Evolutionary conservation across 2,797 vertebrate genomes (phyloP).

Genomic region (Gouania willdenowi): DNA sequence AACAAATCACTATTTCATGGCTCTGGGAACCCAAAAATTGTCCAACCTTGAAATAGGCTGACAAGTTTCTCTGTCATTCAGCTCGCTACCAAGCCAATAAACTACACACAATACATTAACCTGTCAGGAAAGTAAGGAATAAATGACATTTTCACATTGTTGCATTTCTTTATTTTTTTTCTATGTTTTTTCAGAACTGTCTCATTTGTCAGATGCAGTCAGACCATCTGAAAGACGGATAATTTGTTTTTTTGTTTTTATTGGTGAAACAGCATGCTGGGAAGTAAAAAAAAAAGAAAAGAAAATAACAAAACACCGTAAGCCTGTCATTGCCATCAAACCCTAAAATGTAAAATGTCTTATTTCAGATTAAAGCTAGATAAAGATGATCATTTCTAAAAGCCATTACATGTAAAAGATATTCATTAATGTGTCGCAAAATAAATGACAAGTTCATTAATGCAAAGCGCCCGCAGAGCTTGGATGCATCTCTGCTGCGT

Average conservation of each 20-base stretch:
- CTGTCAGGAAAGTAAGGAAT: slow-evolving; percentile 1
- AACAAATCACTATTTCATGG: slow-evolving; percentile 8
- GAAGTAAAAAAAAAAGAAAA: neutral
- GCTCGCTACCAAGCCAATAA: neutral
- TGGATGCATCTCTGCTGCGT: slow-evolving; percentile 21
- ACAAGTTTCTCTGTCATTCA: neutral
- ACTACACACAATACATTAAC: slow-evolving; percentile 5
- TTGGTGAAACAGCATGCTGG: slow-evolving; percentile 2
- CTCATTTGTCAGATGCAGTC: slow-evolving; percentile 8
- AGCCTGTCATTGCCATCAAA: neutral
- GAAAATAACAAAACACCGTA: slow-evolving; percentile 12
- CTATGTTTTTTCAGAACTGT: neutral
- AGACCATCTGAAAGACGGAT: slow-evolving; percentile 11
- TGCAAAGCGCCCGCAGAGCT: slow-evolving; percentile 47
- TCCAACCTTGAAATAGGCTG: neutral
- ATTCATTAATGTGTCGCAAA: slow-evolving; percentile 42
- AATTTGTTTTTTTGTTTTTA: slow-evolving; percentile 14
- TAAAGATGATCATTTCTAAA: slow-evolving; percentile 33
- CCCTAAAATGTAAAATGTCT: too few relatives aligned
- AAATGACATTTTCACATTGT: slow-evolving; percentile 2
- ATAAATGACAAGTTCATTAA: slow-evolving; percentile 62
- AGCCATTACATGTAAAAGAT: slow-evolving; percentile 23
- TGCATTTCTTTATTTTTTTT: slow-evolving; percentile 3
- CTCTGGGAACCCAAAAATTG: neutral
- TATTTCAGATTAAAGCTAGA: too few relatives aligned